These are phyloP conservation scores for Rhinolophus ferrumequinum DNA, from an alignment of 2,113 vertebrate genomes.

Conservation along the genomic window DNA sequence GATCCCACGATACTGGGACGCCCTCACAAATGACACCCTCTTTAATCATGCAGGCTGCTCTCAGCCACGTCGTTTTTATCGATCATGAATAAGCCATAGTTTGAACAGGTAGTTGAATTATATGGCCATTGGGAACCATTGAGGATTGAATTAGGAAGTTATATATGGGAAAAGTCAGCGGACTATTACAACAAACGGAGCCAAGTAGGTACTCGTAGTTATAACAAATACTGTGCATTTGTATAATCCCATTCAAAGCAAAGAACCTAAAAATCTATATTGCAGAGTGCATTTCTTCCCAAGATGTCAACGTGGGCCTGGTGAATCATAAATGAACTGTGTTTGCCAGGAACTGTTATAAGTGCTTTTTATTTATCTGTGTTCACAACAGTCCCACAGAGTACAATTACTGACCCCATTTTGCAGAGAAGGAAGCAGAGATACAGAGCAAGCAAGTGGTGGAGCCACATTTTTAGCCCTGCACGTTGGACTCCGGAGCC, in stretches of 20 bases:
- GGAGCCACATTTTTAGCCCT: not conserved
- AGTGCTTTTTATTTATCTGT: not conserved
- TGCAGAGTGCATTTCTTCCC: too few relatives aligned
- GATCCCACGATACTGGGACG: not conserved
- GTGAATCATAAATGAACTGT: not conserved
- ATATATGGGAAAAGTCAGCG: too few relatives aligned
- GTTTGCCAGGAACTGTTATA: not conserved
- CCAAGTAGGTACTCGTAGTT: too few relatives aligned
- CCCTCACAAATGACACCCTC: not conserved
- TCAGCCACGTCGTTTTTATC: not conserved
- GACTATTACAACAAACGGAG: too few relatives aligned
- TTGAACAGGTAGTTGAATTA: too few relatives aligned
- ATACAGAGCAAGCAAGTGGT: not conserved
- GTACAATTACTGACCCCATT: not conserved
- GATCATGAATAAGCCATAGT: too few relatives aligned
- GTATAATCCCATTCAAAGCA: too few relatives aligned
- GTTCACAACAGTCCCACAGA: not conserved
- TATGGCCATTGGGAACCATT: too few relatives aligned
- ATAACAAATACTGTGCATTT: too few relatives aligned
- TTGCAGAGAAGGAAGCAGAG: not conserved
- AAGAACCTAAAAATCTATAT: too few relatives aligned
- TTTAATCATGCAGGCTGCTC: not conserved
- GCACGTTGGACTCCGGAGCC: not conserved
- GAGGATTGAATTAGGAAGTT: too few relatives aligned
- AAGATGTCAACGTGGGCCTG: not conserved